Conservation (phyloP, 2,797 vertebrate genomes). For the Pangasius macronema region DNA sequence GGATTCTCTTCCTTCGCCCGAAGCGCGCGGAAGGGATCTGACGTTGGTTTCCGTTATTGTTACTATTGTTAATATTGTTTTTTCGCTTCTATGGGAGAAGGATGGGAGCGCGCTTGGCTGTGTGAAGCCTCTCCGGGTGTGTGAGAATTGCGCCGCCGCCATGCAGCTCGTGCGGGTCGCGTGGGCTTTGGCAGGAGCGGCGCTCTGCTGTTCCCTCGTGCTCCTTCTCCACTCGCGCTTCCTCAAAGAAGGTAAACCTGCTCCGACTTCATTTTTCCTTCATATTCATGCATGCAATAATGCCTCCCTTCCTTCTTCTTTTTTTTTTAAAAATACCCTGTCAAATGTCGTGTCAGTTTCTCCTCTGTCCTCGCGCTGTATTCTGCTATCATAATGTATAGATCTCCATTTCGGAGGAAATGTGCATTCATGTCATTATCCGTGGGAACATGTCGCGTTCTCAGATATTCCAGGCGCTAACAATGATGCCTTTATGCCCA, state of each 20-base stretch:
- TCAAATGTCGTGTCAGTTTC: not conserved
- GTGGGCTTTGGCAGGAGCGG: constrained; percentile 95
- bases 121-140: constrained; percentile 65
- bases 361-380: not conserved
- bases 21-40: not conserved
- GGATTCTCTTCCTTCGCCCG: constrained; percentile 22
- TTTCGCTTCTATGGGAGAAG: constrained; percentile 22
- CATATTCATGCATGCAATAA: not conserved
- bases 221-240: constrained; percentile 93
- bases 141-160: constrained; percentile 78
- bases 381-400: not conserved
- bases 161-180: constrained; percentile 97
- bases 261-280: not conserved
- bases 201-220: constrained; percentile 94
- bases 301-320: too few species aligned
- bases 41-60: not conserved
- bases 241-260: constrained; percentile 92
- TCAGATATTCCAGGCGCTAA: not conserved
- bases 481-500: not conserved
- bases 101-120: constrained; percentile 58
- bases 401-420: not conserved
- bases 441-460: not conserved
- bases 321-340: not conserved
- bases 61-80: not conserved
- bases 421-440: not conserved